phyloP scores from a whole-genome alignment of 2,888 invertebrate genomes.

The Athripsodes cinereus region DNA sequence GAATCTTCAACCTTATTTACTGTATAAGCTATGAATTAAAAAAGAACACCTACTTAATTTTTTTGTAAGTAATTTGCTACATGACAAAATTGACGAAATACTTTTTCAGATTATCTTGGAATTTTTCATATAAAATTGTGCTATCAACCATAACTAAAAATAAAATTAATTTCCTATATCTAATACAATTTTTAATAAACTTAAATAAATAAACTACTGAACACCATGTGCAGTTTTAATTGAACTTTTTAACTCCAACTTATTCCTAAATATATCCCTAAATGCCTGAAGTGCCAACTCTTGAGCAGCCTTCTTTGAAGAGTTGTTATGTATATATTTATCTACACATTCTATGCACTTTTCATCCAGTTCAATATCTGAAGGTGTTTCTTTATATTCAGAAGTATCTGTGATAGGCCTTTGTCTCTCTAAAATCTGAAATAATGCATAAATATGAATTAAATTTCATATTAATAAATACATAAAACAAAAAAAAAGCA shows the following conservation, averaged over 20 bases:
- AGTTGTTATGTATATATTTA: slow-evolving; percentile 54
- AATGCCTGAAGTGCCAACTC: slow-evolving; percentile 67
- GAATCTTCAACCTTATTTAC: too few relatives aligned
- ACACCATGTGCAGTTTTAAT: slow-evolving; percentile 62
- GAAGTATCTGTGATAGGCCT: slow-evolving; percentile 31
- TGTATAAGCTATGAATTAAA: too few relatives aligned
- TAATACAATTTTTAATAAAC: too few relatives aligned
- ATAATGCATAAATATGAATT: too few relatives aligned
- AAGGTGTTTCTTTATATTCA: slow-evolving; percentile 48
- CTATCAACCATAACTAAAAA: too few relatives aligned
- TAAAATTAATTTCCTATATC: too few relatives aligned
- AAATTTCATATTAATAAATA: slow-evolving; percentile 21
- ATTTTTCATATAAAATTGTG: too few relatives aligned
- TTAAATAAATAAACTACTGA: neutral
- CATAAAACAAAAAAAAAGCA: neutral
- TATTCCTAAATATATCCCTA: slow-evolving; percentile 58
- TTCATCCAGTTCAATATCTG: slow-evolving; percentile 49
- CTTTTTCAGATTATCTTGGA: too few relatives aligned
- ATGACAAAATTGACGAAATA: too few relatives aligned
- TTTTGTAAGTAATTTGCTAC: too few relatives aligned
- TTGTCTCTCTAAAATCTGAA: slow-evolving; percentile 42
- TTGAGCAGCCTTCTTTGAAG: slow-evolving; percentile 60
- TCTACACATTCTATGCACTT: slow-evolving; percentile 54
- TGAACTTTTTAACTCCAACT: slow-evolving; percentile 54
- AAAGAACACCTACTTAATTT: too few relatives aligned